Conservation (phyloP, 1,140 invertebrate species). For the Drosophila carrolli region DNA sequence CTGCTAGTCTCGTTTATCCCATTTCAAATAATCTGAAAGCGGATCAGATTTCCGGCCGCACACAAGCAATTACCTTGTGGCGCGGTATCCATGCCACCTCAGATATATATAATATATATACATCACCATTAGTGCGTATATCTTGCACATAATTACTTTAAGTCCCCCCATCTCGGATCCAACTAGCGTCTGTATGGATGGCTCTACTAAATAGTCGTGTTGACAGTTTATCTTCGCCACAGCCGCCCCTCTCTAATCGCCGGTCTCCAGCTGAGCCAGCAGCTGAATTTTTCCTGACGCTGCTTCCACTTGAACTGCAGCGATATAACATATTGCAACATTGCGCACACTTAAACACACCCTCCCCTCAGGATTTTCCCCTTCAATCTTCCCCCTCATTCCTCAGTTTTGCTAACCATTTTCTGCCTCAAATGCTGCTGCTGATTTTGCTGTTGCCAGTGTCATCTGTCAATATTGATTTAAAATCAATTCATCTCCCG, state of each 20-base stretch:
- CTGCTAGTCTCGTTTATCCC: background rate
- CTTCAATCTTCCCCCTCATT: background rate
- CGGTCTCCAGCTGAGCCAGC: slow-evolving; percentile 33
- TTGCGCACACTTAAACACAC: slow-evolving; percentile 10
- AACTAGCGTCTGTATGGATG: background rate
- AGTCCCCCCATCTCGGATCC: background rate
- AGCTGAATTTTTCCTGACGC: slow-evolving; percentile 53
- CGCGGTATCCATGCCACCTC: background rate
- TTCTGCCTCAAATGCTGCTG: slow-evolving; percentile 15
- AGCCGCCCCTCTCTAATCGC: slow-evolving; percentile 18
- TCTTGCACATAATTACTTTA: slow-evolving; percentile 6
- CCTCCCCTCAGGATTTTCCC: slow-evolving; percentile 1
- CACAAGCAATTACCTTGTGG: slow-evolving; percentile 6
- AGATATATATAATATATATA: background rate
- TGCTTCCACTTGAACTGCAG: slow-evolving; percentile 38
- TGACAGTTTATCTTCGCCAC: slow-evolving; percentile 28
- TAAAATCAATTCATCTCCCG: slow-evolving; percentile 82
- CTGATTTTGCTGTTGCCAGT: slow-evolving; percentile 39
- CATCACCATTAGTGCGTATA: background rate
- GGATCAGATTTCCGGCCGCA: background rate
- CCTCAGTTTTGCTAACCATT: slow-evolving; percentile 21
- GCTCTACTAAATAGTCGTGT: slow-evolving; percentile 20
- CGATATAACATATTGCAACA: slow-evolving; percentile 26
- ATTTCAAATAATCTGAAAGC: background rate
- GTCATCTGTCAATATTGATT: slow-evolving; percentile 82